These are phyloP conservation scores for Scrobipalpa atriplicella DNA, from an alignment of 2,888 invertebrate genomes.

Conservation along the genomic window DNA sequence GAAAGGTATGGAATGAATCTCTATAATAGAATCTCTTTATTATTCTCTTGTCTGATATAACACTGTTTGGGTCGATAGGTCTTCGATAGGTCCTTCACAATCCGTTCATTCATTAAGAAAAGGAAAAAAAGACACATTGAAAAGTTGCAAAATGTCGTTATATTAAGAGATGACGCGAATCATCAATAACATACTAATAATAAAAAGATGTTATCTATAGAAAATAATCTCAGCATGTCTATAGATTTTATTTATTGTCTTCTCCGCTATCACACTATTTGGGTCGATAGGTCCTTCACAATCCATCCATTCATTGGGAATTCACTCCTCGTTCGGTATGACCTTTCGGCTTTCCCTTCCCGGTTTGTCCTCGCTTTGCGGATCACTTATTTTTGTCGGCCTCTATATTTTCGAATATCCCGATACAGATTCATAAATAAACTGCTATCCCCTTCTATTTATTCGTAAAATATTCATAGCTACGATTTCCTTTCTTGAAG, in stretches of 20 bases:
- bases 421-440: conserved; percentile 55
- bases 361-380: conserved; percentile 55
- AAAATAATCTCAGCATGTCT: not conserved
- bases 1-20: no score
- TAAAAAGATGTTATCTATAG: no score
- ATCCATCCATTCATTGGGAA: conserved; percentile 56
- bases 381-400: conserved; percentile 57
- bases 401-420: conserved; percentile 43
- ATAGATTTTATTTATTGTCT: conserved; percentile 22
- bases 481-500: not conserved
- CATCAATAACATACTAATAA: no score
- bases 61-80: conserved; percentile 37
- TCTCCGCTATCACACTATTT: conserved; percentile 24
- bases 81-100: no score
- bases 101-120: conserved; percentile 56
- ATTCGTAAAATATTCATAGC: conserved; percentile 22
- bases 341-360: conserved; percentile 59
- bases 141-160: no score
- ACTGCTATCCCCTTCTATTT: conserved; percentile 15
- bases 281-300: conserved; percentile 46
- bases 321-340: conserved; percentile 58
- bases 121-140: no score
- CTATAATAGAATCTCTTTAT: no score
- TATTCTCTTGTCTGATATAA: conserved; percentile 26
- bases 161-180: no score